Evolutionary conservation across 2,113 vertebrate species (phyloP).

Genomic region (Hassar affinis): DNA sequence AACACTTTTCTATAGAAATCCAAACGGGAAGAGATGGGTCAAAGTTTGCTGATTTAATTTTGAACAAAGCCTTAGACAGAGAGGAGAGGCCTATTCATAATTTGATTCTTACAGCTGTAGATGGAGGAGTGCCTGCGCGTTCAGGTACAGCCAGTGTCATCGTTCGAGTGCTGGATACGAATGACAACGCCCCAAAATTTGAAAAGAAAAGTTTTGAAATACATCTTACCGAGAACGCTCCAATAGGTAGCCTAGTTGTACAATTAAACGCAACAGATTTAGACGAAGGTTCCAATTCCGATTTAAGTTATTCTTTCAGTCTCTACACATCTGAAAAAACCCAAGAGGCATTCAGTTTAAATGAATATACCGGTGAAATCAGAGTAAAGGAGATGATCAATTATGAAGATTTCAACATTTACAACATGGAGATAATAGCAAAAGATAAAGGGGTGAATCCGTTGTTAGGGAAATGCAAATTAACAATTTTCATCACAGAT

Average conservation of each 20-base stretch:
- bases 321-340: conserved; percentile 32
- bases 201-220: conserved; percentile 48
- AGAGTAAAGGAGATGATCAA: conserved; percentile 62
- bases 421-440: conserved; percentile 62
- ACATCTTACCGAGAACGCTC: conserved; percentile 49
- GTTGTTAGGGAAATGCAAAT: conserved; percentile 22
- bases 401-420: conserved; percentile 61
- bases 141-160: conserved; percentile 51
- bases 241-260: conserved; percentile 44
- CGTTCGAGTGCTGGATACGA: conserved; percentile 55
- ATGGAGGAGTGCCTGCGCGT: conserved; percentile 49
- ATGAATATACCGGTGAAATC: conserved; percentile 64
- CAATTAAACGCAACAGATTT: conserved; percentile 53
- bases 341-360: conserved; percentile 46
- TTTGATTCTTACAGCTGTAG: conserved; percentile 53
- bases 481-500: conserved; percentile 33
- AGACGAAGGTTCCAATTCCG: conserved; percentile 49
- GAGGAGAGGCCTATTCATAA: conserved; percentile 46
- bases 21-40: conserved; percentile 52
- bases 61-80: conserved; percentile 44
- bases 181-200: conserved; percentile 60
- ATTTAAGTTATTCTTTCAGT: conserved; percentile 41
- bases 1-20: conserved; percentile 56
- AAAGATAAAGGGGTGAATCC: conserved; percentile 53
- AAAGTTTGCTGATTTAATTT: conserved; percentile 53